phyloP scores from a whole-genome alignment of 2,797 vertebrate species.

The Nannoperca obscura region DNA sequence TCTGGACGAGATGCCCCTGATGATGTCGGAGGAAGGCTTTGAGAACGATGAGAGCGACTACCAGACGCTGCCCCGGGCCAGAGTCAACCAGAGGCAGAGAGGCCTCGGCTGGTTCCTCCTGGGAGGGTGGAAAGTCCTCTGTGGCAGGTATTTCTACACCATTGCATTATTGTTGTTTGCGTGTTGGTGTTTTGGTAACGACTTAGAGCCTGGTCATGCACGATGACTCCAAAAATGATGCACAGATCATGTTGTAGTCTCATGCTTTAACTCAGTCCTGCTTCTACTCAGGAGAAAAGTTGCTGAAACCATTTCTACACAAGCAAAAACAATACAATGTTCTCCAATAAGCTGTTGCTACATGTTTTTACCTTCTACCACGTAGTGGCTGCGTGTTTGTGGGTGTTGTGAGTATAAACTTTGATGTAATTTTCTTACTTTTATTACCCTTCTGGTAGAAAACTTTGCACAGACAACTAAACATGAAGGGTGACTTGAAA shows the following conservation, averaged over 20 bases:
- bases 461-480: neutral
- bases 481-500: neutral
- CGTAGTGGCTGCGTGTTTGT: neutral
- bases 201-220: neutral
- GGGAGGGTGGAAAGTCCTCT: constrained; percentile 94
- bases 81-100: constrained; percentile 84
- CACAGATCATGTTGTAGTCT: neutral
- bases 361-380: neutral
- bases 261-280: neutral
- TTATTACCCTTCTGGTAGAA: neutral
- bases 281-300: neutral
- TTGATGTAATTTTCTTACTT: neutral
- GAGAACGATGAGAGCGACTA: constrained; percentile 98
- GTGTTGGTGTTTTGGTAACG: neutral
- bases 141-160: constrained; percentile 87
- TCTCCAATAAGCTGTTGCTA: neutral
- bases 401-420: neutral
- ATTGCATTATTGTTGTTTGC: neutral
- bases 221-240: neutral
- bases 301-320: neutral
- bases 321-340: neutral
- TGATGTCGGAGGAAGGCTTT: constrained; percentile 99
- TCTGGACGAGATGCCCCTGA: constrained; percentile 98
- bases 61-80: constrained; percentile 94
- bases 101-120: constrained; percentile 93